These are phyloP conservation scores for Archocentrus centrarchus DNA, from an alignment of 2,113 vertebrate genomes.

Conservation along the genomic window DNA sequence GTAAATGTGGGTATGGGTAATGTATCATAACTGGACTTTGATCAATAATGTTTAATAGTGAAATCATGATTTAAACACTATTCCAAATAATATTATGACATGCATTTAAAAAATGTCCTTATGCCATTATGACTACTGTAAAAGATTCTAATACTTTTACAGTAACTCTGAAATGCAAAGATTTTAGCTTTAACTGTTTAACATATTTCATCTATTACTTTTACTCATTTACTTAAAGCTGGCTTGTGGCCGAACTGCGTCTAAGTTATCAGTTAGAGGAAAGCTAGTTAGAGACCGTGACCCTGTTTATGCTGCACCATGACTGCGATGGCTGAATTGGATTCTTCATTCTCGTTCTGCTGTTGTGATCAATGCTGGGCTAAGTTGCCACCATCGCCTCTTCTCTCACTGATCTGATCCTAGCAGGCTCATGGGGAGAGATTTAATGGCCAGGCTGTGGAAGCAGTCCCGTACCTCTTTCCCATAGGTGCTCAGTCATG, in stretches of 20 bases:
- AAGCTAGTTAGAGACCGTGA: not conserved
- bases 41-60: no score
- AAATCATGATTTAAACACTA: no score
- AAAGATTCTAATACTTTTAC: no score
- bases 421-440: slow-evolving; percentile 11
- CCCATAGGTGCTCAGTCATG: slow-evolving; percentile 42
- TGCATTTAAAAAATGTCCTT: no score
- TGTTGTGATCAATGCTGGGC: slow-evolving; percentile 10
- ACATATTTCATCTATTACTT: no score
- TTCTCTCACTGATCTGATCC: slow-evolving; percentile 27
- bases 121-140: no score
- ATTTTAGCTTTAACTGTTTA: no score
- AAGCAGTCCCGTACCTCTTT: slow-evolving; percentile 22
- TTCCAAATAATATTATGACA: no score
- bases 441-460: slow-evolving; percentile 34
- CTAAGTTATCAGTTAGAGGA: not conserved
- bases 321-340: not conserved
- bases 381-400: not conserved
- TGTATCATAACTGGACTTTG: not conserved
- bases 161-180: no score
- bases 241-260: not conserved
- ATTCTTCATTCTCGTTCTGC: not conserved
- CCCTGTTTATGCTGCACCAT: rapidly evolving
- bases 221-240: no score
- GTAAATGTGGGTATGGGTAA: not conserved